Conservation (phyloP, 2,113 vertebrate genomes). For the Synodontis membranacea region DNA sequence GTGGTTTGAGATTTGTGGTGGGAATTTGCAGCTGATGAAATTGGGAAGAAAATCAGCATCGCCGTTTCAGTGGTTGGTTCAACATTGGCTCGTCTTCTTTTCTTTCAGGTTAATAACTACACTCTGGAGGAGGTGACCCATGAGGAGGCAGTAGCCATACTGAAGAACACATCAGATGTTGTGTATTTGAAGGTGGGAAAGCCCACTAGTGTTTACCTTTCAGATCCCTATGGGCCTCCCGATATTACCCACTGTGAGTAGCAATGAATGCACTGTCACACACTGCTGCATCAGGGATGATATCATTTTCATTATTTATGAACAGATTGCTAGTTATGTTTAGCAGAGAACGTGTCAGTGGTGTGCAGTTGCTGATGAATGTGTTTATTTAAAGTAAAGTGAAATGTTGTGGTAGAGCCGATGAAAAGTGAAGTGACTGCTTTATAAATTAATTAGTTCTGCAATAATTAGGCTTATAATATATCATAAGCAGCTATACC, state of each 20-base stretch:
- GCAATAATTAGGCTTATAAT: not conserved
- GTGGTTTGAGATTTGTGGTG: too few species aligned
- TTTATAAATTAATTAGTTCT: not conserved
- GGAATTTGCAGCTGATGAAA: too few species aligned
- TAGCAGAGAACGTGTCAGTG: not conserved
- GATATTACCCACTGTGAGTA: conserved; percentile 96
- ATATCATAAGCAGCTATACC: not conserved
- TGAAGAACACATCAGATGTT: conserved; percentile 96
- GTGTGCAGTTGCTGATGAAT: not conserved
- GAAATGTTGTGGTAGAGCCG: not conserved
- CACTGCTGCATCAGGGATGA: not conserved
- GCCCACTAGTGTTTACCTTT: conserved; percentile 92
- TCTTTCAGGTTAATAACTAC: conserved; percentile 90
- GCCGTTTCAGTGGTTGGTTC: too few species aligned
- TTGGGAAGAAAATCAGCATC: too few species aligned
- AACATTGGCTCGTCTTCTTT: not conserved
- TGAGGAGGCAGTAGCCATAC: conserved; percentile 92
- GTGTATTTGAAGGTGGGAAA: conserved; percentile 96
- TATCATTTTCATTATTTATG: not conserved
- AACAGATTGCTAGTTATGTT: not conserved
- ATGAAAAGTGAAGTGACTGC: not conserved
- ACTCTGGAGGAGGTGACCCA: conserved; percentile 96
- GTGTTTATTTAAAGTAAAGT: not conserved
- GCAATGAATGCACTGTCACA: conserved; percentile 32
- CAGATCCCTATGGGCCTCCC: conserved; percentile 92